Evolutionary conservation across 2,797 vertebrate species (phyloP).

Genomic region (Australoheros facetus): DNA sequence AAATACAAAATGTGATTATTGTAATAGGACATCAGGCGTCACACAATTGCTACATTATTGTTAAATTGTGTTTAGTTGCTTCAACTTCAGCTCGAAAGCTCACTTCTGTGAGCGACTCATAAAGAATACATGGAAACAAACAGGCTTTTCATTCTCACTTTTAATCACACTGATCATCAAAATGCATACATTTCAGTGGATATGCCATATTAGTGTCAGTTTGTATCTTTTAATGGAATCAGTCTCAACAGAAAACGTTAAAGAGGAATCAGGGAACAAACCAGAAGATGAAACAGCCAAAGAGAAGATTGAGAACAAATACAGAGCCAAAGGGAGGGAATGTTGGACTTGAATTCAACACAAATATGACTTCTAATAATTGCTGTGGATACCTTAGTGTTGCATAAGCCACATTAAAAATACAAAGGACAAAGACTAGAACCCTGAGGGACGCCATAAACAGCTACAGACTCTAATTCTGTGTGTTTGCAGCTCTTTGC

Average conservation of each 20-base stretch:
- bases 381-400: background rate
- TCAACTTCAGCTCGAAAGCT: constrained; percentile 5
- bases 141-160: background rate
- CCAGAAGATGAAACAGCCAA: background rate
- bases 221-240: background rate
- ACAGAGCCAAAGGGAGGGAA: background rate
- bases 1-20: background rate
- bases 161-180: background rate
- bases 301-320: background rate
- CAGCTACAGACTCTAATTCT: background rate
- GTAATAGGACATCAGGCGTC: background rate
- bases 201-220: background rate
- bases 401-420: background rate
- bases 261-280: background rate
- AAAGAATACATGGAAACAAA: background rate
- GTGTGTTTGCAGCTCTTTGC: background rate
- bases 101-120: background rate
- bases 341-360: background rate
- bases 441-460: constrained; percentile 30
- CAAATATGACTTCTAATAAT: background rate
- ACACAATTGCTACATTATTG: background rate
- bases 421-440: background rate
- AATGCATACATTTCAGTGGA: background rate
- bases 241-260: background rate
- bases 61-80: background rate